Conservation (phyloP, 2,888 invertebrate species). For the Melanophora roralis region DNA sequence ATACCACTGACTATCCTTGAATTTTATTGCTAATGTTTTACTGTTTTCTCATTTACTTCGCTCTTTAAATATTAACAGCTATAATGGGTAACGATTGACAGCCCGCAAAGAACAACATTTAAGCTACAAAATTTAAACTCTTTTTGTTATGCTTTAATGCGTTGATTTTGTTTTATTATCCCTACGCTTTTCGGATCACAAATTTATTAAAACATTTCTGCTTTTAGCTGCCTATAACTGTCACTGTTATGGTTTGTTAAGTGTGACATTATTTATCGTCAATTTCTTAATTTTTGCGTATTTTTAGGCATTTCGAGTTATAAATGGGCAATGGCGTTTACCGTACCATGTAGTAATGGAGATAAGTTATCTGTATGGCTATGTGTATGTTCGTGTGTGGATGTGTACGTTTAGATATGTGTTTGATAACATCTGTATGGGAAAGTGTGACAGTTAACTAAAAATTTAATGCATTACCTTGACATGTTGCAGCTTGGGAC, state of each 20-base stretch:
- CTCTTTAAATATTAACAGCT: conserved; percentile 19
- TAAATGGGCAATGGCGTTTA: conserved; percentile 51
- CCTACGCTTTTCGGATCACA: neutral
- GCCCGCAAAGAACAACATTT: conserved; percentile 2
- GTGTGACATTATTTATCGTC: conserved; percentile 41
- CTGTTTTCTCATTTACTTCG: neutral
- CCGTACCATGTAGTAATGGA: conserved; percentile 47
- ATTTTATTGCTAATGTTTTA: conserved; percentile 29
- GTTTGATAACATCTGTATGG: no score
- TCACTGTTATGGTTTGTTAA: conserved; percentile 39
- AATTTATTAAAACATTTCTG: neutral
- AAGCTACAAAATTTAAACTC: neutral
- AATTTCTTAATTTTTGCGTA: conserved; percentile 16
- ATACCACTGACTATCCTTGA: neutral
- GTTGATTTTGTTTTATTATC: neutral
- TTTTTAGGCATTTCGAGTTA: conserved; percentile 42
- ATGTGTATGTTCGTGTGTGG: neutral
- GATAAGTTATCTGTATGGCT: neutral
- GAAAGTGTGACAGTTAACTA: no score
- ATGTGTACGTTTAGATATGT: neutral
- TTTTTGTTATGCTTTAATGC: neutral
- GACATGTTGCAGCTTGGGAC: neutral
- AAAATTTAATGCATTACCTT: neutral
- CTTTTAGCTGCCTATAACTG: conserved; percentile 34
- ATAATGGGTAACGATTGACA: conserved; percentile 3